Base-by-base conservation (phyloP, 1,140 invertebrate genomes). In the Alviniconcha marisindica region DNA sequence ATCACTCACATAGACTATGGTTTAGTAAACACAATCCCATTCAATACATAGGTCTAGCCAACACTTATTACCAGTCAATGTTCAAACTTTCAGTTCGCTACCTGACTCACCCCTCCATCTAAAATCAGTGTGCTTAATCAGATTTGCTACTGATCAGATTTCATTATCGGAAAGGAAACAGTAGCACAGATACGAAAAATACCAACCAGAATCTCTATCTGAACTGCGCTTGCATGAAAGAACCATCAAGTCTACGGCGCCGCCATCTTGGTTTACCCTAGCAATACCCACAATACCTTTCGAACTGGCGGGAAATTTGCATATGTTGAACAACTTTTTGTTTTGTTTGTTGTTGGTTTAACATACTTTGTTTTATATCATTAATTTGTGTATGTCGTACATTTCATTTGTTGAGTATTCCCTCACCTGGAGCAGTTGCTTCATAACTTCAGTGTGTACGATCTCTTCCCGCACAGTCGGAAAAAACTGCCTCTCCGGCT, bases 221-320 rank as follows among this genome's bases (percentile, higher is more conserved):
- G 44, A 10, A 18, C 18, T 48, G 44, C 44, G 44, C n/a, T n/a
- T 48, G 44, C 5, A 10, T 48, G 5, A 5, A 48, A 18, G 18
- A 10, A 18, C 44, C 44, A 48, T 18, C 18, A 5, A 10, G 44
- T 5, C 7, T 18, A 48, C 5, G 44, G 44, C 7, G 78, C 79
- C 81, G 83, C 83, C 83, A 84, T 84, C 48, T 81, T 81, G 85
- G 84, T 89, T 89, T 89, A 88, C 86, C 88, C 85, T 89, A 87
- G 87, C 85, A 88, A 89, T 89, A 89, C 88, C 88, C 88, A 88
- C 71, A 84, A 86, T 88, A 78, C 88, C 76, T 74, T 84, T 51
- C 73, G 0, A 24, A 51, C 28, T 51, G 73, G 40, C 73, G 73
- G 40, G 73, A 76, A 51, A 31, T 51, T 28, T 12, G 44, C 40